Evolutionary conservation across 2,888 invertebrate species (phyloP).

Genomic region (Andrena haemorrhoa): DNA sequence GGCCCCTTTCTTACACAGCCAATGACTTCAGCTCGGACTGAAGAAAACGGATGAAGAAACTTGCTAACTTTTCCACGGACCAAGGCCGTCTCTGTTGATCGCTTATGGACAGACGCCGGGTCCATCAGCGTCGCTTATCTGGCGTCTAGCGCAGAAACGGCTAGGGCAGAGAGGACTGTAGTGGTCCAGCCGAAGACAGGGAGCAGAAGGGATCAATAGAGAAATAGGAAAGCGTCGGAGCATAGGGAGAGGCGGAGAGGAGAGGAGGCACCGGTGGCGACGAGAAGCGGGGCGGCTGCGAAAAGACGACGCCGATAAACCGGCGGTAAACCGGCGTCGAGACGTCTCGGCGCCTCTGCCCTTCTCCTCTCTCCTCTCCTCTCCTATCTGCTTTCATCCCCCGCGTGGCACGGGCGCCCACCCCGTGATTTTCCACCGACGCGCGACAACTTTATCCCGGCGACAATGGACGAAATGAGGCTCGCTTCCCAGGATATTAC

Average conservation of each 20-base stretch:
- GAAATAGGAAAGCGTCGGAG: conserved; percentile 41
- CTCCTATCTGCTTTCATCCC: not conserved
- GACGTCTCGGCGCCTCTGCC: conserved; percentile 79
- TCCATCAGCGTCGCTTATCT: conserved; percentile 50
- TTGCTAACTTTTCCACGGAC: too few species aligned
- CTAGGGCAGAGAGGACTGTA: conserved; percentile 13
- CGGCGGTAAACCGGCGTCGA: conserved; percentile 78
- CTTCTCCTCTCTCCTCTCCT: conserved; percentile 12
- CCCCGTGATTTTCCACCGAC: conserved; percentile 76
- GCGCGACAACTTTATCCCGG: conserved; percentile 71
- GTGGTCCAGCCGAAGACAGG: conserved; percentile 31
- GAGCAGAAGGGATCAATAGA: conserved; percentile 55
- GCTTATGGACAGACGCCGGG: conserved; percentile 25
- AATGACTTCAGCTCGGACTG: too few species aligned
- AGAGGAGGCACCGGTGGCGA: conserved; percentile 15
- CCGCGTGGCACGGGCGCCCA: conserved; percentile 20
- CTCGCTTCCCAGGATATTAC: conserved; percentile 33
- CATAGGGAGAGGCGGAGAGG: conserved; percentile 12
- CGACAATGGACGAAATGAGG: conserved; percentile 61
- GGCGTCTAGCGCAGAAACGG: conserved; percentile 26
- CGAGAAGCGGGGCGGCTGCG: conserved; percentile 66
- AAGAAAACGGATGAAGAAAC: too few species aligned
- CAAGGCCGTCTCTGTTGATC: not conserved
- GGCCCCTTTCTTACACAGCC: not conserved
- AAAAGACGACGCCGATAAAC: conserved; percentile 75